Base-by-base conservation (phyloP, 2,797 vertebrate species). In the Propithecus deckenii region DNA sequence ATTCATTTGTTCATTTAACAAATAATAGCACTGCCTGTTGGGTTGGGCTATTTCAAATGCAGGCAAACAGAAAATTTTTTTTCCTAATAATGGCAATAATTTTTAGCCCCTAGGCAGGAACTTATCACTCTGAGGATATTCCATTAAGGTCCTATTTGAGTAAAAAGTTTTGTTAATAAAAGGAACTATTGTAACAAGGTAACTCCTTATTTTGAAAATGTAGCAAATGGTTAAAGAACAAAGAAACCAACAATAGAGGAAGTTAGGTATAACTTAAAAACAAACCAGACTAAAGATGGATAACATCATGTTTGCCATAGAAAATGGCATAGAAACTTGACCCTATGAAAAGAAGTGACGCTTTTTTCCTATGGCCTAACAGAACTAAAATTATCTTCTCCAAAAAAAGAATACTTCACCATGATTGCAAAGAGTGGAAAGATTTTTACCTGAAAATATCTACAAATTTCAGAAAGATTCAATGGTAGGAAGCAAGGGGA, bases 41-140 rank as follows among this genome's bases (percentile, higher is more conserved):
- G 46, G 22, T 92, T 95, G 76, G n/a, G 80, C 89, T 91, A 52
- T 80, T 89, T 95, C 83, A 95, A 87, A 93, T 46, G 38, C 74
- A 55, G 13, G 48, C 63, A 93, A 90, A 86, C 80, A 89, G 59
- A 95, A 95, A 96, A 81, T 72, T 76, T 85, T 81, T 67, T 96
- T 95, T 57, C 52, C 86, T 80, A 97, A 95, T 89, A 93, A 90
- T 59, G n/a, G 84, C n/a, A 91, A 92, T 90, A 81, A 71, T 63
- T 94, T 86, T 96, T 89, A 96, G 89, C 69, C 83, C 35, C 59
- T 63, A 46, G 75, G 57, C 79, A 97, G 48, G 75, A 94, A 96
- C 93, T 52, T 93, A 89, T 91, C 95, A 96, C 65, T 92, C 52
- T 89, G 65, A 95, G 89, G 69, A 72, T 76, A 93, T 67, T 97